Evolutionary conservation across 2,113 vertebrate species (phyloP), one percentile per base, ranked within the genome.

Genomic region (Nesogale talazaci): DNA sequence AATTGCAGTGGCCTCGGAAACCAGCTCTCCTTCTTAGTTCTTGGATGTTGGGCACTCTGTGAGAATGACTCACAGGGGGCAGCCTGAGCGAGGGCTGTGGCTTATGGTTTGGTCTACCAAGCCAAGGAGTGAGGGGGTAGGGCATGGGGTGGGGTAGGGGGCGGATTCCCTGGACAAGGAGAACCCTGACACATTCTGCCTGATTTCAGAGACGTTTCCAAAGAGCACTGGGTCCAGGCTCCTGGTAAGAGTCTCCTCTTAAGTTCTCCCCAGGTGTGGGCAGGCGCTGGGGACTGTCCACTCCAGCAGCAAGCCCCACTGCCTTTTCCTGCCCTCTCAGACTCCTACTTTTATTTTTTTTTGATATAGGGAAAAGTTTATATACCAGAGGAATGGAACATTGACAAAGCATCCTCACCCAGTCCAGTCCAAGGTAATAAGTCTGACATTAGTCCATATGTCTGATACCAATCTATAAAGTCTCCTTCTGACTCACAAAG

Each of bases 61-160:
- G 69, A 76, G 67, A 31, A 61, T 72, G 93, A 86, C 40, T 80
- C 52, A 78, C 0, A 0, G 10, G 77, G 52, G 79, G 72, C 70
- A 84, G 42, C 19, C 11, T 29, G 65, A n/a, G 19, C 3, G 40
- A 93, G 87, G 82, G 87, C 23, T 17, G 10, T 22, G 23, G 86
- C 86, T 88, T 75, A 27, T 19, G 36, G 80, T 86, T 92, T 76
- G 31, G 40, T 70, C 67, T 75, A 72, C 89, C n/a, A 36, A 22
- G 84, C 69, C 76, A 69, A 81, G 52, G 17, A 14, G 22, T 52
- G 46, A 12, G 46, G 46, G 17, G 14, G 22, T 52, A 12, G 46
- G 46, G 46, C n/a, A n/a, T n/a, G n/a, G 17, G 14, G 22, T 52
- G 46, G 46, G 46, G 46, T 9, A 12, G 46, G 46, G 17, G 14